Base-by-base conservation (phyloP, 1,140 invertebrate genomes). In the Macrosteles quadrilineatus region DNA sequence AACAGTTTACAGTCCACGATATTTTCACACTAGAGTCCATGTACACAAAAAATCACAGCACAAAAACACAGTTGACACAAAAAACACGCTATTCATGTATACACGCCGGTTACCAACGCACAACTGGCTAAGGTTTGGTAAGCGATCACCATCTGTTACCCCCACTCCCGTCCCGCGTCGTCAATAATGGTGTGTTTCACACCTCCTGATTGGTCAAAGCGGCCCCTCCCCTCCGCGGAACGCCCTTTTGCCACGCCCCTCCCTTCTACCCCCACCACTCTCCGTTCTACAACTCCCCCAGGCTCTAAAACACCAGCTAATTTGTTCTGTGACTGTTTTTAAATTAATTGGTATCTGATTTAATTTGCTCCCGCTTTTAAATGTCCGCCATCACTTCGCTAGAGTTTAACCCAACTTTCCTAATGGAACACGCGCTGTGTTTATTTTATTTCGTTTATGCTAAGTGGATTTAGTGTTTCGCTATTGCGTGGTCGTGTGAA, bases 291-390 rank as follows among this genome's bases (percentile, higher is more conserved):
- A n/a, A 19, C 14, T 25, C 55, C 55, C 9, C 25, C 55, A n/a
- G 47, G 21, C n/a, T 17, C 47, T 50, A 50, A 50, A 50, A 59
- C 55, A 59, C 55, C 55, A 59, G 21, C 55, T 59, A 59, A 59
- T 59, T 59, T 59, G 55, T 59, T 27, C 55, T 29, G 47, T 59
- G 55, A 59, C 55, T 59, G 55, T 59, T 59, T 59, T 59, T 59
- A 59, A 59, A 59, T 59, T 59, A 59, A 59, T 59, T 59, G 55
- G 27, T 14, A 59, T 59, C 55, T 59, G 55, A 59, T 59, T 59
- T 59, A 59, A 59, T 59, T 59, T 59, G 55, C 55, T 59, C 55
- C 27, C 55, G 25, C 23, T 59, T 59, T 36, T 59, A 59, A 59
- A 59, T 59, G 55, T 59, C 55, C 23, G 55, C 55, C 55, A 30